These are phyloP conservation scores for Carposina sasakii DNA, from an alignment of 1,140 invertebrate species.

Conservation along the genomic window DNA sequence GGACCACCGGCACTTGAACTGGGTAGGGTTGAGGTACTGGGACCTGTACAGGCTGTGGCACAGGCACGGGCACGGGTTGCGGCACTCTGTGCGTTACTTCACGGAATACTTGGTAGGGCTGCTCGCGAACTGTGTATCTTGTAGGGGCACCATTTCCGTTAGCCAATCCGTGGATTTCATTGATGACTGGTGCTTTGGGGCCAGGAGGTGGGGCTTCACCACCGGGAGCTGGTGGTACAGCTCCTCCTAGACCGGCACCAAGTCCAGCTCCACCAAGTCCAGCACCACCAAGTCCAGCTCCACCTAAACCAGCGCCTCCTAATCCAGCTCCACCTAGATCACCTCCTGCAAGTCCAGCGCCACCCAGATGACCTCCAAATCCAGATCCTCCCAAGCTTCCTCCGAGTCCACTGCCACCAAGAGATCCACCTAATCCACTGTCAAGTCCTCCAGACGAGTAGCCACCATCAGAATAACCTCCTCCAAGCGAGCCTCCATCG, in stretches of 20 bases:
- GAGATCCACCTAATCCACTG: constrained; percentile 11
- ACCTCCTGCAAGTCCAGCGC: constrained; percentile 5
- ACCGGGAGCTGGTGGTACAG: constrained; percentile 11
- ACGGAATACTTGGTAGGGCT: constrained; percentile 50
- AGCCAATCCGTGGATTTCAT: constrained; percentile 54
- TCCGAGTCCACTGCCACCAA: constrained; percentile 13
- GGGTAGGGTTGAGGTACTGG: constrained; percentile 67
- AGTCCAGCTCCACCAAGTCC: not conserved
- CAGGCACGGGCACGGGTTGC: constrained; percentile 53
- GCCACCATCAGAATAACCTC: not conserved
- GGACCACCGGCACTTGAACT: constrained; percentile 59
- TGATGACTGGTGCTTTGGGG: constrained; percentile 53
- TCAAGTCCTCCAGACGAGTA: not conserved
- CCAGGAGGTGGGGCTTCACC: constrained; percentile 39
- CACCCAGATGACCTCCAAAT: not conserved
- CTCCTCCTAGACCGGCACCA: not conserved
- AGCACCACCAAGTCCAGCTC: constrained; percentile 2
- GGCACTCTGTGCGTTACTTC: constrained; percentile 57
- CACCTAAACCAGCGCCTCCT: constrained; percentile 2
- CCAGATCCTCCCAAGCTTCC: constrained; percentile 6
- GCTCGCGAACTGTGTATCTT: constrained; percentile 49
- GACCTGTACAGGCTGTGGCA: constrained; percentile 53
- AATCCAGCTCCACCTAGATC: too few relatives aligned
- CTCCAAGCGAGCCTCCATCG: not conserved
- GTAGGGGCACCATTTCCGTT: constrained; percentile 56